Evolutionary conservation across 2,888 invertebrate species (phyloP).

Genomic region (Tyria jacobaeae): DNA sequence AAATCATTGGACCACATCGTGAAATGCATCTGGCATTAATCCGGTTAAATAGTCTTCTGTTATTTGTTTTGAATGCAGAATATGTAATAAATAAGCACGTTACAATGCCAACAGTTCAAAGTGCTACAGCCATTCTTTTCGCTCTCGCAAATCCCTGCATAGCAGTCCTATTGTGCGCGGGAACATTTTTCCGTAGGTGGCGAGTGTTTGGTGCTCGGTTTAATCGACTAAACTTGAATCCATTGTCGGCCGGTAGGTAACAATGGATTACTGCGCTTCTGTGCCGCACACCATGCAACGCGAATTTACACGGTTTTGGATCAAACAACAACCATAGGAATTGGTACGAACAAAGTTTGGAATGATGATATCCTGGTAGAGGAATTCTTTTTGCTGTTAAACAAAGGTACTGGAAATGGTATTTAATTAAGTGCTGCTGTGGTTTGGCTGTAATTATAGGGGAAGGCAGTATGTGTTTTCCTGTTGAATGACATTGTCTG

Average conservation of each 20-base stretch:
- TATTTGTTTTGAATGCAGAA: slow-evolving; percentile 39
- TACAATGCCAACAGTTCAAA: slow-evolving; percentile 49
- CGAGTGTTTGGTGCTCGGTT: slow-evolving; percentile 66
- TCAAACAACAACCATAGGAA: slow-evolving; percentile 50
- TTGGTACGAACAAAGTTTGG: slow-evolving; percentile 37
- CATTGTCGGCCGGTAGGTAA: slow-evolving; percentile 62
- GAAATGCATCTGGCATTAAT: slow-evolving; percentile 11
- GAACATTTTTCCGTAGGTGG: slow-evolving; percentile 68
- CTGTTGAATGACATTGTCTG: slow-evolving; percentile 8
- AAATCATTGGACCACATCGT: background rate
- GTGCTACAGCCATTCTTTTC: slow-evolving; percentile 58
- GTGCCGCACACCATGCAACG: slow-evolving; percentile 52
- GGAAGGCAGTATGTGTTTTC: slow-evolving; percentile 15
- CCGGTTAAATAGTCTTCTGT: slow-evolving; percentile 27
- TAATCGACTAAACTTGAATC: slow-evolving; percentile 72
- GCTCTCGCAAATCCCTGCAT: slow-evolving; percentile 58
- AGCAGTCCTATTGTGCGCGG: slow-evolving; percentile 58
- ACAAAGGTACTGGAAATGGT: slow-evolving; percentile 16
- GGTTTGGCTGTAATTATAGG: slow-evolving; percentile 29
- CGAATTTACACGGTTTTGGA: slow-evolving; percentile 56
- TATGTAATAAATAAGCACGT: slow-evolving; percentile 57
- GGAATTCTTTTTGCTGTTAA: slow-evolving; percentile 24
- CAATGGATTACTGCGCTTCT: slow-evolving; percentile 66
- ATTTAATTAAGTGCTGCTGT: slow-evolving; percentile 28
- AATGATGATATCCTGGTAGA: slow-evolving; percentile 9